Conservation (phyloP, 2,113 vertebrate species). For the Carassius auratus region DNA sequence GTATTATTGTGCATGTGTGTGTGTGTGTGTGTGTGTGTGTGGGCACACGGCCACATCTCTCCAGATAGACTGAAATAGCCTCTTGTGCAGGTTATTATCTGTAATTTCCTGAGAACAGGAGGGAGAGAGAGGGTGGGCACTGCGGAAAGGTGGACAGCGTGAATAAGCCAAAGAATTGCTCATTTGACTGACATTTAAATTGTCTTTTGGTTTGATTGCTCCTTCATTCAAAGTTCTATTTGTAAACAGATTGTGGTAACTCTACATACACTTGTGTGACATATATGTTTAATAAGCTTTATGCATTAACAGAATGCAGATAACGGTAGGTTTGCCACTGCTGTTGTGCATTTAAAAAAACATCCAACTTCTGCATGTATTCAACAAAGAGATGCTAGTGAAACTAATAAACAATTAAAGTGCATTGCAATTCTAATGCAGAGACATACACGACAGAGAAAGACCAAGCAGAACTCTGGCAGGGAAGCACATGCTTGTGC, state of each 20-base stretch:
- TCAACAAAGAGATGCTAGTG: background rate
- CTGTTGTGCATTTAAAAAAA: background rate
- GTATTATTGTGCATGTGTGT: background rate
- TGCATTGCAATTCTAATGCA: background rate
- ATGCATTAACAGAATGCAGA: background rate
- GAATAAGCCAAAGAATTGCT: background rate
- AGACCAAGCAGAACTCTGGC: background rate
- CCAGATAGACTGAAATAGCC: slow-evolving; percentile 33
- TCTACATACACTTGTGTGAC: no score
- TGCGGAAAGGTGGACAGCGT: background rate
- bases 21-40: slow-evolving; percentile 5
- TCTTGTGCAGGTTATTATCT: slow-evolving; percentile 31
- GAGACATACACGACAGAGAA: background rate
- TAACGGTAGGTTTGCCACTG: background rate
- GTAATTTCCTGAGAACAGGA: slow-evolving; percentile 24
- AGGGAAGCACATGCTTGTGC: background rate
- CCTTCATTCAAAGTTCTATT: background rate
- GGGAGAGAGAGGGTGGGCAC: background rate
- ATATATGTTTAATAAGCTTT: slow-evolving; percentile 2
- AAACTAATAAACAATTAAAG: background rate
- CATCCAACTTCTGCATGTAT: background rate
- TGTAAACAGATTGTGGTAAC: no score
- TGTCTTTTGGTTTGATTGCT: background rate
- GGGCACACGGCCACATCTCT: background rate
- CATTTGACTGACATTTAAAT: background rate